Base-by-base conservation (phyloP, 2,113 vertebrate genomes). In the Microcebus lehilahytsara region DNA sequence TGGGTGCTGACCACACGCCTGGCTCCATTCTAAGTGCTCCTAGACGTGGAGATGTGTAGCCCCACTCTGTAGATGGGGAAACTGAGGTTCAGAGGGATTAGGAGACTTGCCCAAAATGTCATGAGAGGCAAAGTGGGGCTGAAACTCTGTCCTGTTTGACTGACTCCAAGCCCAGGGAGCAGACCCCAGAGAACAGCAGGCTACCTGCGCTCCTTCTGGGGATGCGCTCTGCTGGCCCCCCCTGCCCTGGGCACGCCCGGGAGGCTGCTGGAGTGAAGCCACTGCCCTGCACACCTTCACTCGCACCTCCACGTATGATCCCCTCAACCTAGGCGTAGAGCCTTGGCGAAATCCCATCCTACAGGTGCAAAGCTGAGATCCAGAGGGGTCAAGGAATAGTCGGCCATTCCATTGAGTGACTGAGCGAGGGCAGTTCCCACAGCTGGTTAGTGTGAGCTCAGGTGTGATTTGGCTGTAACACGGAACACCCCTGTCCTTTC, bases 151-250 rank as follows among this genome's bases (percentile, higher is more conserved):
- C 22, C 91, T 64, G 56, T 34, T 79, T 66, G 42, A 34, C n/a
- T 66, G 42, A 34, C n/a, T 46, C 71, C 53, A 6, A 51, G 34
- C 27, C 58, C 56, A 37, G 34, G 16, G 0, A 10, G 30, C 20
- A 20, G 72, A 32, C 51, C 8, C 78, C 49, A 66, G 64, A 75
- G 6, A 42, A 6, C 25, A 16, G 1, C 9, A 13, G 14, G 27
- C 20, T 12, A 9, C 49, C 9, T 14, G 14, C 23, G 0, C 5
- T 3, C 56, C 37, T 19, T 37, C 34, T 8, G n/a, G 37, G 81
- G 19, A 10, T 0, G 17, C 0, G 0, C 17, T 25, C 34, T 14
- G 5, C 12, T 0, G 17, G 7, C 0, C 42, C 12, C 30, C 1
- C 40, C 40, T 10, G 42, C 60, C 71, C 64, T n/a, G 51, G 64